Base-by-base conservation (phyloP, 92 coral and sea anemone species). In the Hydrozoanthus gracilis region DNA sequence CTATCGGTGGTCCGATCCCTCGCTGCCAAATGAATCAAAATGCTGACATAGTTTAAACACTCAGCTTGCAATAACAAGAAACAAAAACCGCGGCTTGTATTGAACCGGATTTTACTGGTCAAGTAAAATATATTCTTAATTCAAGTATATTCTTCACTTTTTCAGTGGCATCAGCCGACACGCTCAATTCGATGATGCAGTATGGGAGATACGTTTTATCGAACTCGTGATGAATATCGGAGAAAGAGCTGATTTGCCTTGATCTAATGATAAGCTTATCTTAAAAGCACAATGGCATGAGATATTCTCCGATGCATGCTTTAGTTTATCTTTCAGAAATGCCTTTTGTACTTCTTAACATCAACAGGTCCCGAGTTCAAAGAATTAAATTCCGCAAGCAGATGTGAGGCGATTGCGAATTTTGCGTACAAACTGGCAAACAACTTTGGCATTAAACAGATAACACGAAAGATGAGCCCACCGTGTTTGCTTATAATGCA, bases 241-340 rank as follows among this genome's bases (percentile, higher is more conserved):
- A 49, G 17, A 80, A 80, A 65, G 51, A 68, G 48, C 55, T 48
- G 73, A 49, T 66, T 80, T 48, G 58, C 14, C 8, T 64, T 79
- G 84, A 79, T 66, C 35, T 47, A 65, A 56, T 79, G 85, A 80
- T 80, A 80, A 68, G 75, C 85, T 80, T 80, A 80, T 80, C 85
- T 79, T 49, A 51, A 68, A 48, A 17, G 44, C 75, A 65, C 85
- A 80, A 80, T 61, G 73, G 61, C 9, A 47, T 8, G 11, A 46
- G 8, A 60, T 47, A 48, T 80, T 67, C 3, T 12, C 16, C 20
- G 13, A 10, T 46, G 73, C 82, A 35, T 62, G 70, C 44, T 65
- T 64, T 15, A 6, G 73, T 80, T 78, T 80, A 65, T 80, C 85
- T 80, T 47, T 80, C 39, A 48, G 74, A 80, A 45, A n/a, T 35